A percentile compares a stretch with the other conserved stretches of the same genome.
Conservation (phyloP, 2,888 invertebrate species). For the Aporophyla lueneburgensis region DNA sequence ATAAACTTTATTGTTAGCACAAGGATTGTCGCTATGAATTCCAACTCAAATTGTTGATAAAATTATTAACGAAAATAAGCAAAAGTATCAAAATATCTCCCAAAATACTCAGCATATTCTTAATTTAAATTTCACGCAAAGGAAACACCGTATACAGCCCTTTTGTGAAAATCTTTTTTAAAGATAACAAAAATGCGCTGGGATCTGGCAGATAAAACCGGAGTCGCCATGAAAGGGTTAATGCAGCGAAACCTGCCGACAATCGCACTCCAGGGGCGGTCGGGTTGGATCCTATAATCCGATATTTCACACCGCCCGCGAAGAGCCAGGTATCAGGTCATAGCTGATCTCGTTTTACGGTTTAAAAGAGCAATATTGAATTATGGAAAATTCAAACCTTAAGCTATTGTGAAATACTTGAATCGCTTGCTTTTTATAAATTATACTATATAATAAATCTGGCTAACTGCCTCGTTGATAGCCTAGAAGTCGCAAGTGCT, state of each 20-base stretch:
- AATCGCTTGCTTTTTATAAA: not conserved
- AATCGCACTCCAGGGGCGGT: constrained; percentile 76
- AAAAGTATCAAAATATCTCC: constrained; percentile 26
- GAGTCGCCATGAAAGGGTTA: constrained; percentile 80
- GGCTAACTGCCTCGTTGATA: not conserved
- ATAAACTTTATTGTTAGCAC: no score
- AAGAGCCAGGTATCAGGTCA: constrained; percentile 60
- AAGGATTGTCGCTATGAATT: not conserved
- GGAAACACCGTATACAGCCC: constrained; percentile 38
- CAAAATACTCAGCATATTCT: constrained; percentile 48
- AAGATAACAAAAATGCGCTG: constrained; percentile 60
- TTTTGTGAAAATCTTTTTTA: constrained; percentile 46
- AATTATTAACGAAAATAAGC: not conserved
- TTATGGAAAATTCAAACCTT: constrained; percentile 16
- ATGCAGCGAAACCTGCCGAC: constrained; percentile 79
- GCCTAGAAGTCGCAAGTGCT: not conserved
- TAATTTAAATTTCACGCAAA: constrained; percentile 50
- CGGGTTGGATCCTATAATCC: constrained; percentile 71
- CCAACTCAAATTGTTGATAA: not conserved
- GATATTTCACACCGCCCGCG: constrained; percentile 72
- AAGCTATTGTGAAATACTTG: not conserved
- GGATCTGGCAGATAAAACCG: constrained; percentile 64
- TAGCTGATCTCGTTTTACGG: constrained; percentile 56
- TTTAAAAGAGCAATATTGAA: constrained; percentile 43
- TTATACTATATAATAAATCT: not conserved